phyloP scores from a whole-genome alignment of 2,888 invertebrate species.

The Camptogramma bilineatum region DNA sequence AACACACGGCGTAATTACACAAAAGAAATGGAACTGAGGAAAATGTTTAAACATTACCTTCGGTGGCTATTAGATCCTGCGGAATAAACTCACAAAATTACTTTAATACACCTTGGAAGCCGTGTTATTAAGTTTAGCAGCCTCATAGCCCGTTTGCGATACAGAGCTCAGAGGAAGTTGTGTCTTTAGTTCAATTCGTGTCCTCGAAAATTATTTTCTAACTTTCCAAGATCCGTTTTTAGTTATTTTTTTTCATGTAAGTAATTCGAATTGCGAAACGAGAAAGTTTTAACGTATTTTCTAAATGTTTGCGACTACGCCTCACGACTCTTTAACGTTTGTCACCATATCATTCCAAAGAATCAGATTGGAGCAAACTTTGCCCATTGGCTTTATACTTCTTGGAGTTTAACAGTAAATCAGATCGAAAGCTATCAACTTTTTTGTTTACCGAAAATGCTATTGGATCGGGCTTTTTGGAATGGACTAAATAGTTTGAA shows the following conservation, averaged over 20 bases:
- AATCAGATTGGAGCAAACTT: constrained; percentile 67
- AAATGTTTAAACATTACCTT: constrained; percentile 67
- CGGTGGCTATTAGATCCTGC: constrained; percentile 57
- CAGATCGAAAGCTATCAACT: constrained; percentile 46
- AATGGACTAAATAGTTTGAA: background rate
- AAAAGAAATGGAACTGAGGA: constrained; percentile 73
- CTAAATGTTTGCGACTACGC: constrained; percentile 25
- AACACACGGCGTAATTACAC: constrained; percentile 75
- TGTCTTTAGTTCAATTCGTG: constrained; percentile 12
- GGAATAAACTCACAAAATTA: constrained; percentile 58
- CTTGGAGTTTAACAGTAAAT: constrained; percentile 67
- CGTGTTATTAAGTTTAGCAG: constrained; percentile 59
- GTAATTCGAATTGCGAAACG: constrained; percentile 38
- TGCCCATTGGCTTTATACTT: constrained; percentile 67
- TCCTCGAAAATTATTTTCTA: constrained; percentile 9
- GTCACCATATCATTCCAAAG: constrained; percentile 47
- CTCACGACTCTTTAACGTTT: constrained; percentile 30
- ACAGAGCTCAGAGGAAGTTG: constrained; percentile 1
- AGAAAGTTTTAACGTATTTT: constrained; percentile 31
- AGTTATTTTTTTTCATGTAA: constrained; percentile 13
- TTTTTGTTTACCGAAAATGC: constrained; percentile 46
- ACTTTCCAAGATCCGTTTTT: constrained; percentile 3
- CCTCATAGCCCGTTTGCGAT: constrained; percentile 42
- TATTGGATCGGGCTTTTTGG: constrained; percentile 7
- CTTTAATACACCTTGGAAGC: constrained; percentile 53